Evolutionary conservation across 2,888 invertebrate genomes (phyloP), one percentile per base, ranked within the genome.

Genomic region (Melanargia galathea): DNA sequence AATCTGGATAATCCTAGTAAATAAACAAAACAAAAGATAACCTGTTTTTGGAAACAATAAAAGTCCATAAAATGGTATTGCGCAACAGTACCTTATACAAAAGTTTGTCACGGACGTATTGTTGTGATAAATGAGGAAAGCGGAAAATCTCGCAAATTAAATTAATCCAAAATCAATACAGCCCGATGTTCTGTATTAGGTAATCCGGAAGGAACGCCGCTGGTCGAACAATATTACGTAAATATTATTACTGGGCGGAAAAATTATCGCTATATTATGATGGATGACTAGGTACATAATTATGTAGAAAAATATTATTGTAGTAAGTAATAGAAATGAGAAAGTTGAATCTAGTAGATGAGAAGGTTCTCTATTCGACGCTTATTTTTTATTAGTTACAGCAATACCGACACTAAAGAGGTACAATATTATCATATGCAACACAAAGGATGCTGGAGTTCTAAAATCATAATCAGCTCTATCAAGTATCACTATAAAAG

Each of bases 111-210:
- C 6, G 8, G 10, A 20, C 13, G 33, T 33, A 33, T 30, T 33
- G 8, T 18, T 33, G 10, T 30, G 16, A 49, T 35, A 33, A 35
- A 20, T 20, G 20, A 20, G 52, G 6, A 35, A 13, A 7, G 13
- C 13, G 20, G 2, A 43, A 33, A 33, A 52, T 52, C 52, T 33
- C 11, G 35, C 20, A 7, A 33, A 35, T 52, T 35, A 22, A 20
- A 35, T 35, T 52, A 20, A 52, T 35, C 35, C 35, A 11, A 52
- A 52, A 52, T 52, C 20, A 35, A 52, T 35, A 52, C 20, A 35
- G 26, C n/a, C 16, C 49, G 16, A 26, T 20, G 6, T 35, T 35
- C 20, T 35, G 20, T 20, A 35, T 52, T 7, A 52, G 52, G 20
- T 18, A 52, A 52, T 35, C 16, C 6, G 33, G 2, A 35, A 18